phyloP scores from a whole-genome alignment of 2,888 invertebrate genomes.

The Mantis religiosa region DNA sequence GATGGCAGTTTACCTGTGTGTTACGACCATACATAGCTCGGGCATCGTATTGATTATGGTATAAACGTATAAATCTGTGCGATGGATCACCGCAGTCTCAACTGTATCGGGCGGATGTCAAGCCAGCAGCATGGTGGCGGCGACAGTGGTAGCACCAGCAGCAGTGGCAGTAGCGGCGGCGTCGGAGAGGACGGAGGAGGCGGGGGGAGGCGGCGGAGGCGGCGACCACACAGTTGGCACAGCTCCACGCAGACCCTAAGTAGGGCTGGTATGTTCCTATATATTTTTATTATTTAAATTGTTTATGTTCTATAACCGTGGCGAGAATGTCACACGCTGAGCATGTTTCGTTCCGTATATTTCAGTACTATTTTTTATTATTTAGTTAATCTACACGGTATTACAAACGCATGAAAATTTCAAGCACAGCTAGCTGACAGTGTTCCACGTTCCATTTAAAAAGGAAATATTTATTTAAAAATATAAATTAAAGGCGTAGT shows the following conservation, averaged over 20 bases:
- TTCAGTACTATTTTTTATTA: no score
- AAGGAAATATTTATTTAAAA: no score
- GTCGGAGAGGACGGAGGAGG: conserved; percentile 8
- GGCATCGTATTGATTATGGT: neutral
- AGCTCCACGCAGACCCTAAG: conserved; percentile 32
- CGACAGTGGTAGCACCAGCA: neutral
- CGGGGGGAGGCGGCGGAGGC: neutral
- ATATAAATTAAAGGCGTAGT: no score
- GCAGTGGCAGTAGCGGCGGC: conserved; percentile 17
- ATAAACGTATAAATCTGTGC: neutral
- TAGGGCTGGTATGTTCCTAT: conserved; percentile 25
- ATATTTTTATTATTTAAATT: neutral
- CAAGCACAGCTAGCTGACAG: no score
- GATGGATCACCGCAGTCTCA: conserved; percentile 19
- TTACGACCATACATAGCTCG: no score
- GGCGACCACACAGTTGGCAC: conserved; percentile 34
- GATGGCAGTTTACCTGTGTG: neutral
- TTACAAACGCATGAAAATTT: no score
- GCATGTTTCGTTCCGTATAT: no score
- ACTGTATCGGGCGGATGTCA: conserved; percentile 28
- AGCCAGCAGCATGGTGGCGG: conserved; percentile 18
- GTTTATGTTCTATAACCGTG: neutral
- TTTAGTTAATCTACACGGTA: no score
- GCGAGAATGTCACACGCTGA: neutral
- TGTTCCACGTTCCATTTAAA: no score